Conservation (phyloP, 2,797 vertebrate species). For the Cirrhinus molitorella region DNA sequence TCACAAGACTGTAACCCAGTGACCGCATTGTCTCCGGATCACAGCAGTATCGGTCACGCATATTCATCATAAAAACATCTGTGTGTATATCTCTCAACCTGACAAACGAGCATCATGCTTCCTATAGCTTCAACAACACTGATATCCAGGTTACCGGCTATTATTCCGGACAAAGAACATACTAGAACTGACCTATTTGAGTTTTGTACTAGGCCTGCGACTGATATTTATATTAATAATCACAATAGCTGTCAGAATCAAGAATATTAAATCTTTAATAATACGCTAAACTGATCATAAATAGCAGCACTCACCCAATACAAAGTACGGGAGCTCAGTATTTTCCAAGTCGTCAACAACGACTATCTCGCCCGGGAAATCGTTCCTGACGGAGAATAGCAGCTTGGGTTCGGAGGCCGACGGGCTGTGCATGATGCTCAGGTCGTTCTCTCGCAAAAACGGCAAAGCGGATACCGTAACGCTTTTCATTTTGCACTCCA, state of each 20-base stretch:
- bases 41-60: background rate
- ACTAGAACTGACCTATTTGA: background rate
- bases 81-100: background rate
- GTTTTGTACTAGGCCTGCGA: conserved; percentile 39
- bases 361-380: conserved; percentile 95
- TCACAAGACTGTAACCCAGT: background rate
- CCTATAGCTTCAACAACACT: background rate
- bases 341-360: conserved; percentile 99
- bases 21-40: background rate
- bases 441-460: conserved; percentile 96
- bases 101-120: background rate
- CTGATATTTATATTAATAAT: background rate
- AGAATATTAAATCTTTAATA: background rate
- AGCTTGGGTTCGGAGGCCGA: conserved; percentile 99
- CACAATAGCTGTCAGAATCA: background rate
- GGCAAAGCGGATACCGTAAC: conserved; percentile 98
- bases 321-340: conserved; percentile 97
- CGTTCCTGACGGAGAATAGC: conserved; percentile 97
- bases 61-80: background rate
- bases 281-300: background rate
- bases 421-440: conserved; percentile 99
- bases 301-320: conserved; percentile 87
- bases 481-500: conserved; percentile 97
- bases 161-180: background rate
- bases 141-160: background rate